Evolutionary conservation across 2,797 vertebrate genomes (phyloP).

Genomic region (Cossypha heuglini): DNA sequence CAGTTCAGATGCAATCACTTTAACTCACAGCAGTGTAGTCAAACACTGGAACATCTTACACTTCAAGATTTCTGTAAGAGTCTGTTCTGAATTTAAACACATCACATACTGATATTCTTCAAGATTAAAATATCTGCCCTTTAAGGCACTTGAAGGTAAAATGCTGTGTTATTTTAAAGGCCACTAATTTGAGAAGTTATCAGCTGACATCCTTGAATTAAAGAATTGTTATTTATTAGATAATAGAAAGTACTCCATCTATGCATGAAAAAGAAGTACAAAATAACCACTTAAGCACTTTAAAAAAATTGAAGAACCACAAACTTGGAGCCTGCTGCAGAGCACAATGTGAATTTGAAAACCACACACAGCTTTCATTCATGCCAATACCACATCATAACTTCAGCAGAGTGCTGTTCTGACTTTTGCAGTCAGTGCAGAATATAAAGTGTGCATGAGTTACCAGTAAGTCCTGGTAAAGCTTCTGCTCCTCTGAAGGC

Average conservation of each 20-base stretch:
- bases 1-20: background rate
- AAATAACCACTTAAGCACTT: background rate
- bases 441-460: background rate
- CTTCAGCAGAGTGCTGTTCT: background rate
- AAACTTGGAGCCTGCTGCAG: background rate
- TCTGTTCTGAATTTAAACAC: background rate
- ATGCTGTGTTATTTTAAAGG: background rate
- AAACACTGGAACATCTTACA: background rate
- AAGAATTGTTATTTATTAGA: background rate
- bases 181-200: background rate
- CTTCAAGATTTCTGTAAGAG: background rate
- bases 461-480: constrained; percentile 90
- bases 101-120: background rate
- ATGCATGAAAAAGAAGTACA: background rate
- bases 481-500: constrained; percentile 71
- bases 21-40: background rate
- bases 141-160: background rate
- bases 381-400: background rate
- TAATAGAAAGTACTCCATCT: background rate
- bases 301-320: background rate
- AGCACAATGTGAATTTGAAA: background rate
- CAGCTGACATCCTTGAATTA: background rate
- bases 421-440: background rate
- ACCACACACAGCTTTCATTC: fast-evolving
- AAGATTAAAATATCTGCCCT: background rate